Evolutionary conservation across 1,140 invertebrate species (phyloP).

Genomic region (Apocrypta bakeri): DNA sequence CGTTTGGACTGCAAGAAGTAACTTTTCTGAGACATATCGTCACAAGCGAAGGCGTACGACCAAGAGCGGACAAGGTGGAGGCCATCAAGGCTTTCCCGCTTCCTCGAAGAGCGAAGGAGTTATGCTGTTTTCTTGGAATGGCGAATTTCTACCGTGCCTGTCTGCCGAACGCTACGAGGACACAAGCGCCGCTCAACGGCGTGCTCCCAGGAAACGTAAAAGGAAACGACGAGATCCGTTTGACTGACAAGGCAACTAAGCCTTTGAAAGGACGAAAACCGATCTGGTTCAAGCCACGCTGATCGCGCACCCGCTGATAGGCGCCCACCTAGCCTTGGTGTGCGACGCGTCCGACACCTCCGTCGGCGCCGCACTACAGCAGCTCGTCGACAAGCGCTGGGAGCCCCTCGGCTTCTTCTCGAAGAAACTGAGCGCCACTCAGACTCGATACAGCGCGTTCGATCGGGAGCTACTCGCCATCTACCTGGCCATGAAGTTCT

Average conservation of each 20-base stretch:
- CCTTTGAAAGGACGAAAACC: slow-evolving; percentile 7
- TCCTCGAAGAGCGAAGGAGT: slow-evolving; percentile 55
- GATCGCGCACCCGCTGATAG: background rate
- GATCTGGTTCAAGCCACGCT: background rate
- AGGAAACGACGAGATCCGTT: background rate
- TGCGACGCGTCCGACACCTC: background rate
- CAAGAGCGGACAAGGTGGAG: slow-evolving; percentile 57
- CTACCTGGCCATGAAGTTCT: slow-evolving; percentile 58
- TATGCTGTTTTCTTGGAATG: slow-evolving; percentile 63
- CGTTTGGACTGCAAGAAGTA: slow-evolving; percentile 53
- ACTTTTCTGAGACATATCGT: slow-evolving; percentile 63
- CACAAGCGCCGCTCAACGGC: background rate
- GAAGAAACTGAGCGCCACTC: slow-evolving; percentile 57
- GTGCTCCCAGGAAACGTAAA: background rate
- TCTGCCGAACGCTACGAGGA: background rate
- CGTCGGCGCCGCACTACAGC: slow-evolving; percentile 1
- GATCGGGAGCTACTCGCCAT: slow-evolving; percentile 61
- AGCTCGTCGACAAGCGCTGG: slow-evolving; percentile 46
- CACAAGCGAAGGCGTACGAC: slow-evolving; percentile 53
- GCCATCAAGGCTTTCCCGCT: slow-evolving; percentile 53
- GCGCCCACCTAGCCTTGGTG: background rate
- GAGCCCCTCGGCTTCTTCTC: slow-evolving; percentile 68
- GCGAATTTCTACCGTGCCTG: slow-evolving; percentile 57
- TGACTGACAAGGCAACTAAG: background rate
- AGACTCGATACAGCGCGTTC: slow-evolving; percentile 60